Evolutionary conservation across 2,888 invertebrate genomes (phyloP).

Genomic region (Invenusta paracnida): DNA sequence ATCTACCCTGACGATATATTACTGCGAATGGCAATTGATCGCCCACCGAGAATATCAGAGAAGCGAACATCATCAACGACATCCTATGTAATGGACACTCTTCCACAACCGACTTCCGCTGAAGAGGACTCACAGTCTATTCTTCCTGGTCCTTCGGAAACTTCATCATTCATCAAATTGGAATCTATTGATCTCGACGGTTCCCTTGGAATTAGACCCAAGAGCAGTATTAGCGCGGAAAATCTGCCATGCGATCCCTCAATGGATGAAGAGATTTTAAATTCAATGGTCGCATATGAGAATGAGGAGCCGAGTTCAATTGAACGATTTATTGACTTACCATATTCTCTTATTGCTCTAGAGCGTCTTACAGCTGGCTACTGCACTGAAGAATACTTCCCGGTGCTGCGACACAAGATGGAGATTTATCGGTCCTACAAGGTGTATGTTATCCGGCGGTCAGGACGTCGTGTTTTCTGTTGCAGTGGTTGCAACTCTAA

Average conservation of each 20-base stretch:
- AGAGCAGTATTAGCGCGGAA: background rate
- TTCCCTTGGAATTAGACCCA: background rate
- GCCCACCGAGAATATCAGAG: conserved; percentile 3
- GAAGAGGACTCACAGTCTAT: background rate
- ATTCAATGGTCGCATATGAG: background rate
- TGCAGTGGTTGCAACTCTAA: conserved; percentile 44
- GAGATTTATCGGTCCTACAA: conserved; percentile 41
- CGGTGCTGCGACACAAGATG: conserved; percentile 43
- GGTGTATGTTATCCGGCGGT: conserved; percentile 36
- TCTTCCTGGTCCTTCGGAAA: background rate
- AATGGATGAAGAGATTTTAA: conserved; percentile 36
- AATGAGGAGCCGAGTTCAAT: conserved; percentile 22
- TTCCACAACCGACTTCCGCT: background rate
- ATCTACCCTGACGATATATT: conserved; percentile 43
- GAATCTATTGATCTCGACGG: background rate
- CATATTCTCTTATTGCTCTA: conserved; percentile 39
- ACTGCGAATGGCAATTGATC: conserved; percentile 41
- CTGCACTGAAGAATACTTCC: conserved; percentile 35
- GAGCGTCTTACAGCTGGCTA: conserved; percentile 39
- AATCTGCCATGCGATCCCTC: background rate
- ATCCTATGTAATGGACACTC: background rate
- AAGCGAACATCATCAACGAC: background rate
- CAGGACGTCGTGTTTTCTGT: conserved; percentile 40
- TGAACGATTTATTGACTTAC: conserved; percentile 39
- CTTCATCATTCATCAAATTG: background rate